These are phyloP conservation scores for Polymixis lichenea DNA, from an alignment of 2,888 invertebrate species.

Conservation along the genomic window DNA sequence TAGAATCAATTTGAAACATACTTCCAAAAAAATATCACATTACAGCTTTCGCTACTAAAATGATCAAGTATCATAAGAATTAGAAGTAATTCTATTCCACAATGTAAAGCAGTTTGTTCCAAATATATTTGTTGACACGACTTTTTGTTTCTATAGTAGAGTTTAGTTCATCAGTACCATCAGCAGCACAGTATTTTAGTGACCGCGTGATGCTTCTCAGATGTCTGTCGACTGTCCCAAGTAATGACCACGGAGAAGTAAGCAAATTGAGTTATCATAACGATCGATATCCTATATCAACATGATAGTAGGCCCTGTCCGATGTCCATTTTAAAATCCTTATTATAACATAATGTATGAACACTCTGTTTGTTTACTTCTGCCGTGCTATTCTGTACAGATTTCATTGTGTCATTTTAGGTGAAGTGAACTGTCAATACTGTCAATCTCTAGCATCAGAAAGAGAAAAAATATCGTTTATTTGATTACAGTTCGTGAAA, in stretches of 20 bases:
- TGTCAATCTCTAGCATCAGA: neutral
- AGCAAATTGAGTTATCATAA: constrained; percentile 28
- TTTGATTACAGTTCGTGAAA: no score
- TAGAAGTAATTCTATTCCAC: constrained; percentile 64
- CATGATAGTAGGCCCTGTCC: neutral
- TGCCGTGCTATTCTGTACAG: neutral
- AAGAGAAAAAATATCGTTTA: no score
- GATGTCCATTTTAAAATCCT: neutral
- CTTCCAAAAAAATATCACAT: constrained; percentile 33
- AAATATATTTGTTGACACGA: constrained; percentile 76
- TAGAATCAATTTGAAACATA: constrained; percentile 20
- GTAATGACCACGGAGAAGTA: constrained; percentile 18
- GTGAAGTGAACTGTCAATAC: neutral
- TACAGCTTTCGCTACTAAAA: constrained; percentile 69
- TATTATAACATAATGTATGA: neutral
- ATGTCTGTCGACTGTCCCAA: constrained; percentile 76
- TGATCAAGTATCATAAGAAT: constrained; percentile 47
- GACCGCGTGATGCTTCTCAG: constrained; percentile 77
- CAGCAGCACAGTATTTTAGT: constrained; percentile 80
- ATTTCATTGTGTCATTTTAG: neutral
- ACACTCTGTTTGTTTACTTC: constrained; percentile 9
- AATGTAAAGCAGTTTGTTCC: constrained; percentile 69
- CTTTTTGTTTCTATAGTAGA: constrained; percentile 79
- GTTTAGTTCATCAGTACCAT: constrained; percentile 77
- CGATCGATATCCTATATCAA: neutral